Evolutionary conservation across 2,797 vertebrate genomes (phyloP).

Genomic region (Chaenodraco wilsoni): DNA sequence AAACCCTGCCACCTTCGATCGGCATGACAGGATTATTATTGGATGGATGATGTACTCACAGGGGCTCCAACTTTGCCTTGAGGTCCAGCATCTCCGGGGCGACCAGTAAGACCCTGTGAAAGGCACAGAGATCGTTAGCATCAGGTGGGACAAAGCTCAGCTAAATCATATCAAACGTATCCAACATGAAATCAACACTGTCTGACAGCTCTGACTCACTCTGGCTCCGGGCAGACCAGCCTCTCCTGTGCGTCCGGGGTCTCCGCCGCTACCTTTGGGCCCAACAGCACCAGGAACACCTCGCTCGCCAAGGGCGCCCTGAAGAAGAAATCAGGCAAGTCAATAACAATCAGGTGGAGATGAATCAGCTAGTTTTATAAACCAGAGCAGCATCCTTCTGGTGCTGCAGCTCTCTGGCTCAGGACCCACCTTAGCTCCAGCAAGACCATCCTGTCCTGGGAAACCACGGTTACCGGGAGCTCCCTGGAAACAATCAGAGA

Average conservation of each 20-base stretch:
- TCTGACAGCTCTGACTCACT: constrained; percentile 79
- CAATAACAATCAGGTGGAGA: neutral
- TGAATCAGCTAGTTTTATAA: neutral
- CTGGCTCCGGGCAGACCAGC: constrained; percentile 95
- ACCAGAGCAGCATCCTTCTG: neutral
- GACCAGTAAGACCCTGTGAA: constrained; percentile 94
- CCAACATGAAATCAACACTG: neutral
- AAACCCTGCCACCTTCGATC: neutral
- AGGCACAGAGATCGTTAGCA: constrained; percentile 1
- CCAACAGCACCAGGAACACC: constrained; percentile 91
- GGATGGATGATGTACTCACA: constrained; percentile 83
- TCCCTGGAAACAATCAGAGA: constrained; percentile 81
- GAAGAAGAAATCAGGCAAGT: neutral
- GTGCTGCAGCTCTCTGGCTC: neutral
- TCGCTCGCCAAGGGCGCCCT: constrained; percentile 96
- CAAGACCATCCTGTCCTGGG: constrained; percentile 96
- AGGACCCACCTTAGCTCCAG: constrained; percentile 92
- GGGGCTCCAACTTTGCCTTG: constrained; percentile 96
- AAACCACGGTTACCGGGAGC: constrained; percentile 97
- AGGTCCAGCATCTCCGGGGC: constrained; percentile 95
- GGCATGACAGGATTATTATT: neutral
- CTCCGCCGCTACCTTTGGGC: constrained; percentile 91
- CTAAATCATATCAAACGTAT: neutral
- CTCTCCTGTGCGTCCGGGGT: constrained; percentile 94
- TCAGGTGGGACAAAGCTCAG: neutral